Conservation (phyloP, 2,888 invertebrate genomes). For the Myopa testacea region DNA sequence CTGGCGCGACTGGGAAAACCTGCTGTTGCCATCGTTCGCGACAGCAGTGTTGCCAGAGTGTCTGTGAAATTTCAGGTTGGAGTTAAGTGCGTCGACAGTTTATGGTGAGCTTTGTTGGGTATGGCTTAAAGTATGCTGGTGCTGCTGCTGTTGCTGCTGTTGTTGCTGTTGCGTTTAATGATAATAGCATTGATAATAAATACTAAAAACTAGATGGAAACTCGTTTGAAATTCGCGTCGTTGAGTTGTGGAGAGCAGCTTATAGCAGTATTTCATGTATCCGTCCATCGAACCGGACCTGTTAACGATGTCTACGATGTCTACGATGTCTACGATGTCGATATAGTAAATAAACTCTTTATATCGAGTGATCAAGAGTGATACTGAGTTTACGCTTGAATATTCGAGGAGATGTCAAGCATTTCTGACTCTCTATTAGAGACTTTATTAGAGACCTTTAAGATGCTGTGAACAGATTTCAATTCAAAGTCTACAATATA, state of each 20-base stretch:
- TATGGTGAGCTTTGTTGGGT: constrained; percentile 23
- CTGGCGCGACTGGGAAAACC: background rate
- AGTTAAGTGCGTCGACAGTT: background rate
- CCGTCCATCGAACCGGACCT: too few relatives aligned
- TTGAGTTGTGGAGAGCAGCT: background rate
- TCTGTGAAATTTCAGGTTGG: constrained; percentile 20
- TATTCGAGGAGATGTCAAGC: too few relatives aligned
- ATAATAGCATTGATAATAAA: constrained; percentile 16
- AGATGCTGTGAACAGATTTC: too few relatives aligned
- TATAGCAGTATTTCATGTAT: background rate
- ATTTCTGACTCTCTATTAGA: too few relatives aligned
- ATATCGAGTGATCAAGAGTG: too few relatives aligned
- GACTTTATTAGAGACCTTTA: too few relatives aligned
- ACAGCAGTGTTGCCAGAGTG: constrained; percentile 21
- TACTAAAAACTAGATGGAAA: background rate
- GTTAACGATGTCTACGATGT: too few relatives aligned
- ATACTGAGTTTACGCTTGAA: too few relatives aligned
- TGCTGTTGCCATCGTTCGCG: constrained; percentile 18
- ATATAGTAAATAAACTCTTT: too few relatives aligned
- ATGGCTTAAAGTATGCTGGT: constrained; percentile 16
- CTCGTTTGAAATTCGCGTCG: background rate
- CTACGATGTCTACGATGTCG: too few relatives aligned
- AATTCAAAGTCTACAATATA: too few relatives aligned
- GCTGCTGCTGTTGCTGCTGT: background rate
- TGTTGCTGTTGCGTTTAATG: constrained; percentile 3